A percentile compares a stretch with the other conserved stretches of the same genome.
These are phyloP conservation scores for Caenorhabditis drosophilae DNA, from an alignment of 2,888 invertebrate species.

Conservation along the genomic window DNA sequence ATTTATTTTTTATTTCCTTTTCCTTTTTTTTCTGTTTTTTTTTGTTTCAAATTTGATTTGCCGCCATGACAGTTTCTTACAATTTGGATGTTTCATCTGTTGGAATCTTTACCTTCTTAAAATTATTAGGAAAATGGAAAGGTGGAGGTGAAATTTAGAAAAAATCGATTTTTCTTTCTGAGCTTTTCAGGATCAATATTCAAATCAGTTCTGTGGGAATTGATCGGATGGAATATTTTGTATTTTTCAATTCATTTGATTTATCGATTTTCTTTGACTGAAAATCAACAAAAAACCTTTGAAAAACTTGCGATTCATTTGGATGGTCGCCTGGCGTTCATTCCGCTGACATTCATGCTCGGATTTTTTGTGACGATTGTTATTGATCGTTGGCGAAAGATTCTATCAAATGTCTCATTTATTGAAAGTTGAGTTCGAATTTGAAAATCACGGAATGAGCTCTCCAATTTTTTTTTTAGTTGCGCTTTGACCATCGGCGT, in stretches of 20 bases:
- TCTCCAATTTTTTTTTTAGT: slow-evolving; percentile 33
- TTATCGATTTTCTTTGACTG: slow-evolving; percentile 13
- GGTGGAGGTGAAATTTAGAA: slow-evolving; percentile 1
- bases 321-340: slow-evolving; percentile 39
- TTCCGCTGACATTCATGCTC: slow-evolving; percentile 60
- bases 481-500: slow-evolving; percentile 35
- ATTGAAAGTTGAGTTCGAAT: slow-evolving; percentile 59
- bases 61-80: slow-evolving; percentile 31
- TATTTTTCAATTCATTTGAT: slow-evolving; percentile 13
- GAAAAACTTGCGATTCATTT: slow-evolving; percentile 18
- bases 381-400: slow-evolving; percentile 51
- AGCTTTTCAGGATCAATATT: slow-evolving; percentile 14
- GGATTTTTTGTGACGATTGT: slow-evolving; percentile 60
- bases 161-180: neutral
- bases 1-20: too few relatives aligned
- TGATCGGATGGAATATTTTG: slow-evolving; percentile 12
- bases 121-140: slow-evolving; percentile 18
- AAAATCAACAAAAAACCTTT: slow-evolving; percentile 12
- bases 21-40: too few relatives aligned
- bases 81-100: slow-evolving; percentile 22
- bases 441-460: too few relatives aligned
- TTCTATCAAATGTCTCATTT: slow-evolving; percentile 51
- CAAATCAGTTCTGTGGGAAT: slow-evolving; percentile 17
- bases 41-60: too few relatives aligned
- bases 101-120: slow-evolving; percentile 16